Percentiles rank a stretch among this genome's conserved stretches.
Conservation (phyloP, 2,113 vertebrate species). For the Scopus umbretta region DNA sequence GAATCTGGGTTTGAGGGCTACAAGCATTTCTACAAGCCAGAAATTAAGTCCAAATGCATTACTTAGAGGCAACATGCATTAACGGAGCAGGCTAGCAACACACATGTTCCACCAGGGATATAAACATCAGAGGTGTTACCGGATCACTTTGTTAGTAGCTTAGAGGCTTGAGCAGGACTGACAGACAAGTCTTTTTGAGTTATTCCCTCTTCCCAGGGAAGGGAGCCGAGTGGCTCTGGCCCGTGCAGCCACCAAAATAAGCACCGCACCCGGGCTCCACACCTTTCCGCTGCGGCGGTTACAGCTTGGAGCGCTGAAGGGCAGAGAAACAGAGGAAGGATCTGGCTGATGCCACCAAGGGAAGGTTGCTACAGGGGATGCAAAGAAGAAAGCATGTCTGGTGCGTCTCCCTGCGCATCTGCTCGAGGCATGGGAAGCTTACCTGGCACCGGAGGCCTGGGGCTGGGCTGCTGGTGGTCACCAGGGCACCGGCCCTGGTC, state of each 20-base stretch:
- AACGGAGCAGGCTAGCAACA: background rate
- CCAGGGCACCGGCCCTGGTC: slow-evolving; percentile 64
- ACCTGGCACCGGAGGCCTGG: background rate
- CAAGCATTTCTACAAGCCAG: background rate
- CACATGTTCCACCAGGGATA: no score
- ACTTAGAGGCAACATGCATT: background rate
- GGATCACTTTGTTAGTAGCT: background rate
- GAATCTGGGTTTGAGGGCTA: background rate
- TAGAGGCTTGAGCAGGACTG: background rate
- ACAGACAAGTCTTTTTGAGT: background rate
- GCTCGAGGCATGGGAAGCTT: background rate
- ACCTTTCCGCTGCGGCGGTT: background rate
- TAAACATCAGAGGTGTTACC: background rate
- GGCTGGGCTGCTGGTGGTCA: background rate
- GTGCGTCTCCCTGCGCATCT: no score
- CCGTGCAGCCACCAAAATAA: background rate
- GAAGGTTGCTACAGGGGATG: background rate
- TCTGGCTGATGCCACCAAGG: background rate
- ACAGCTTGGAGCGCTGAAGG: background rate
- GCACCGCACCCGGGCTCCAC: background rate
- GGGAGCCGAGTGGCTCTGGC: background rate
- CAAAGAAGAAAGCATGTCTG: background rate
- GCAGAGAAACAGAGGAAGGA: background rate
- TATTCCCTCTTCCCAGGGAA: background rate
- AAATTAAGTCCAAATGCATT: background rate